A percentile compares a stretch with the other conserved stretches of the same genome.
phyloP scores from a whole-genome alignment of 2,888 invertebrate genomes.

The Drosophila stalkeri region DNA sequence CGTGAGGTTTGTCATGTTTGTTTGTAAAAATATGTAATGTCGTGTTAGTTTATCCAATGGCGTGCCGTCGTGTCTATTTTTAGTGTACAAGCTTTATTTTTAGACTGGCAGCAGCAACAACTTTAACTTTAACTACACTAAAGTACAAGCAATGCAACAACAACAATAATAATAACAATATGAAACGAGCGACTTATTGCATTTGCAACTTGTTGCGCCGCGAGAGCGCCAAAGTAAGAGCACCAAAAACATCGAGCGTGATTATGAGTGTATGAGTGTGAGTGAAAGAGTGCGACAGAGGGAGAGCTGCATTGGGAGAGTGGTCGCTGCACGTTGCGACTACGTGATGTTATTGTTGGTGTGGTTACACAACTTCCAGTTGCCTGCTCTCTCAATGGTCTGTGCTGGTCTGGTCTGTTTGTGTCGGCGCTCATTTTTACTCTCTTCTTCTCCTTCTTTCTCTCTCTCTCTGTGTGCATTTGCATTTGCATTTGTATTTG shows the following conservation, averaged over 20 bases:
- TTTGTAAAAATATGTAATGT: constrained; percentile 73
- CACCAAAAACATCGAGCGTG: neutral
- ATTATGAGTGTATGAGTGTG: constrained; percentile 4
- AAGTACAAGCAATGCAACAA: constrained; percentile 48
- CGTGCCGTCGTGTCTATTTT: constrained; percentile 73
- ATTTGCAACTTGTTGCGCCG: constrained; percentile 71
- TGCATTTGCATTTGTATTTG: constrained; percentile 34
- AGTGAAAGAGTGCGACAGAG: constrained; percentile 23
- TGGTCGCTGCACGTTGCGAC: constrained; percentile 62
- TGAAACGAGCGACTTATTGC: constrained; percentile 39
- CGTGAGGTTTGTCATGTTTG: constrained; percentile 60
- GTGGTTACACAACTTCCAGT: constrained; percentile 69
- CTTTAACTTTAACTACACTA: constrained; percentile 64
- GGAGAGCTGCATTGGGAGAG: constrained; percentile 28
- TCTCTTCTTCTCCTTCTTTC: constrained; percentile 11
- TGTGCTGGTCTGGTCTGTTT: constrained; percentile 14
- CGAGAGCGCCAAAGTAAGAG: constrained; percentile 23
- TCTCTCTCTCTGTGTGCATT: constrained; percentile 38
- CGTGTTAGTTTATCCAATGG: constrained; percentile 71
- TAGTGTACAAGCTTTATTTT: constrained; percentile 71
- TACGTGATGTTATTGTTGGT: constrained; percentile 72
- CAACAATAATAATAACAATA: constrained; percentile 27
- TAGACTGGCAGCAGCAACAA: constrained; percentile 49
- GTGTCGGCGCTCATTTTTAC: constrained; percentile 4
- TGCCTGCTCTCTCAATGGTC: constrained; percentile 29